Conservation (phyloP, 2,888 invertebrate species). For the Mellilla xanthometata region DNA sequence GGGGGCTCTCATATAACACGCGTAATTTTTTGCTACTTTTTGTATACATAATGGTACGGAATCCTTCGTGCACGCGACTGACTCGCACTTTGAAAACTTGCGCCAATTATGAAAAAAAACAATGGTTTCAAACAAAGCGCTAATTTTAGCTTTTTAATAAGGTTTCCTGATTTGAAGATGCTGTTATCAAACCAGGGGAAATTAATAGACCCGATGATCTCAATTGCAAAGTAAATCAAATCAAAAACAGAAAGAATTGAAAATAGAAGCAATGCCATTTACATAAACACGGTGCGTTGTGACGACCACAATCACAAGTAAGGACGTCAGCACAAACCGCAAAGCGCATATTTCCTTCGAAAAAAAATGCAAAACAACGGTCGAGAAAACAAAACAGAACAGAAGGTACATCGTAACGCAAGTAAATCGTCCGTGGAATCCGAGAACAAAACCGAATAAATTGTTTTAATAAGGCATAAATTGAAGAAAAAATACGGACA, state of each 20-base stretch:
- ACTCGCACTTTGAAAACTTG: too few relatives aligned
- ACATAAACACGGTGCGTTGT: constrained; percentile 29
- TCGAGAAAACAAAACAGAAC: constrained; percentile 64
- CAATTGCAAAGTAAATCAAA: neutral
- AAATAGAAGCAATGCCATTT: constrained; percentile 29
- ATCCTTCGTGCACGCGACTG: too few relatives aligned
- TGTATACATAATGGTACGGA: too few relatives aligned
- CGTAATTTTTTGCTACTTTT: too few relatives aligned
- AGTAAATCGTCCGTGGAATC: constrained; percentile 71
- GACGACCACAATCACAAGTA: constrained; percentile 30
- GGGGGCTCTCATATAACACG: too few relatives aligned
- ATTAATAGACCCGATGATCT: neutral
- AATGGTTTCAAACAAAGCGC: too few relatives aligned
- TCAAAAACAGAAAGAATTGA: constrained; percentile 1
- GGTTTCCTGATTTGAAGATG: too few relatives aligned
- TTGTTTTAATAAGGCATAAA: constrained; percentile 77
- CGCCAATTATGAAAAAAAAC: too few relatives aligned
- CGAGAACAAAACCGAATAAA: constrained; percentile 69
- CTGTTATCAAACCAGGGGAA: too few relatives aligned
- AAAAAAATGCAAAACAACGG: constrained; percentile 66
- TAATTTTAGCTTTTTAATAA: too few relatives aligned
- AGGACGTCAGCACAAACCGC: constrained; percentile 22
- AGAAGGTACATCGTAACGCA: constrained; percentile 54
- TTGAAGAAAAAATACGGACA: constrained; percentile 49
- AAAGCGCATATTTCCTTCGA: constrained; percentile 28